Percentiles rank a stretch among this genome's conserved stretches.
These are phyloP conservation scores for Kryptopterus vitreolus DNA, from an alignment of 2,797 vertebrate species.

Conservation along the genomic window DNA sequence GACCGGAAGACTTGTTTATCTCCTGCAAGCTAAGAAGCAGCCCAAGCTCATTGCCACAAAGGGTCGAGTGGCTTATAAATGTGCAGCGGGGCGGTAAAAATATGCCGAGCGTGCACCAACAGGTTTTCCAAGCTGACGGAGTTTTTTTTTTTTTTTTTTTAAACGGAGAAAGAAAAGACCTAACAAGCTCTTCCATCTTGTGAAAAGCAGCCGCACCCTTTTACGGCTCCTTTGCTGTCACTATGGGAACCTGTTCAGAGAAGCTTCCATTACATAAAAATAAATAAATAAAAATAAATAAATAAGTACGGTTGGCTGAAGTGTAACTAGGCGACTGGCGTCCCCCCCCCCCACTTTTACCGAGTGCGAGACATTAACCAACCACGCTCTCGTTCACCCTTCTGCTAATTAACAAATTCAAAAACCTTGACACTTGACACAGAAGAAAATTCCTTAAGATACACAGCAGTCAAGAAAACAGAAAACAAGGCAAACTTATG, in stretches of 20 bases:
- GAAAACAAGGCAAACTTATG: neutral
- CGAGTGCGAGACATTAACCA: conserved; percentile 39
- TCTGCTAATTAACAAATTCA: conserved; percentile 44
- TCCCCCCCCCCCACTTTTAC: conserved; percentile 40
- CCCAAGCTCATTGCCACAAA: conserved; percentile 43
- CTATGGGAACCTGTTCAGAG: conserved; percentile 53
- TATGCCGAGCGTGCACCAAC: conserved; percentile 38
- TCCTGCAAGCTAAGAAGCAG: conserved; percentile 29
- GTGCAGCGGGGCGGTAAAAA: conserved; percentile 31
- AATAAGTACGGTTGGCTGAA: conserved; percentile 24
- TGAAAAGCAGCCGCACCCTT: conserved; percentile 42
- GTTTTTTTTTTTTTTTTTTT: no score
- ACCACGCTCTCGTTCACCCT: conserved; percentile 2
- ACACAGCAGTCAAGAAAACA: neutral
- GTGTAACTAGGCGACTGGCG: conserved; percentile 52
- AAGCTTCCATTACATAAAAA: conserved; percentile 50
- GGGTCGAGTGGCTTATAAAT: conserved; percentile 39
- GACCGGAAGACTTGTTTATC: conserved; percentile 46
- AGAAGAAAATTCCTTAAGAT: conserved; percentile 13
- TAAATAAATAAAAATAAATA: conserved; percentile 3
- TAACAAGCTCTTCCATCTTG: conserved; percentile 25
- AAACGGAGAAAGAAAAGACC: neutral
- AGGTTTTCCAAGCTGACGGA: conserved; percentile 21
- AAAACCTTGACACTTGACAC: conserved; percentile 35
- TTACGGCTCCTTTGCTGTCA: conserved; percentile 41